Base-by-base conservation (phyloP, 64 coral and sea anemone genomes). In the Platygyra sinensis region DNA sequence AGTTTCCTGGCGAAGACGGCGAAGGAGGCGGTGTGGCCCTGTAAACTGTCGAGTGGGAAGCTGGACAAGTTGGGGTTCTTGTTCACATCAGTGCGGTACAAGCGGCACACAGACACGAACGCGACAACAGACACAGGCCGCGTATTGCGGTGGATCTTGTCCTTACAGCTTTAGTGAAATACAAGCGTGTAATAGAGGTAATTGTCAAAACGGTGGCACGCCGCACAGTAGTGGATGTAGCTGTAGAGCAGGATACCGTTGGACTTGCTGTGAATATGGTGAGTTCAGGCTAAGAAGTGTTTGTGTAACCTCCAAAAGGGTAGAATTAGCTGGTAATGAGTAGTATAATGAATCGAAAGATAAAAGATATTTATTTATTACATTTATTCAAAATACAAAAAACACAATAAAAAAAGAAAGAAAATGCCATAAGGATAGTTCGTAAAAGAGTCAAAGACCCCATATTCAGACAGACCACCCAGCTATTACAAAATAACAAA, bases 241-340 rank as follows among this genome's bases (percentile, higher is more conserved):
- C 1, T 96, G 94, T 55, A 67, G 72, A 30, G 16, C 80, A 7
- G 94, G 94, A 9, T 96, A 72, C 67, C 59, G 39, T 8, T 90
- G 94, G 6, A 89, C 51, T 2, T 96, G 94, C 32, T 96, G 94
- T 36, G 79, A 78, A 33, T 32, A 52, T 38, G 86, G 94, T 96
- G 75, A 82, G 88, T 32, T 60, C 32, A 42, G 36, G 24, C 31
- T 24, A 31, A 63, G 63, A 60, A 46, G 42, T 6, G 7, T 46
- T 46, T 46, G 42, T 46, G 4, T 46, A 46, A 46, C 42, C 42
- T 46, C 42, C 3, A 7, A 46, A 46, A 75, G 10, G 14, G 0
- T 8, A 73, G 33, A 73, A n/a, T n/a, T 29, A 30, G 29, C 1
- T 9, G 3, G 7, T 46, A 46, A 5, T 3, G 6, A 5, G 5